Percentiles rank a stretch among this genome's conserved stretches.
phyloP scores from a whole-genome alignment of 2,888 invertebrate species.

The Sinodicranocentrus sp. region DNA sequence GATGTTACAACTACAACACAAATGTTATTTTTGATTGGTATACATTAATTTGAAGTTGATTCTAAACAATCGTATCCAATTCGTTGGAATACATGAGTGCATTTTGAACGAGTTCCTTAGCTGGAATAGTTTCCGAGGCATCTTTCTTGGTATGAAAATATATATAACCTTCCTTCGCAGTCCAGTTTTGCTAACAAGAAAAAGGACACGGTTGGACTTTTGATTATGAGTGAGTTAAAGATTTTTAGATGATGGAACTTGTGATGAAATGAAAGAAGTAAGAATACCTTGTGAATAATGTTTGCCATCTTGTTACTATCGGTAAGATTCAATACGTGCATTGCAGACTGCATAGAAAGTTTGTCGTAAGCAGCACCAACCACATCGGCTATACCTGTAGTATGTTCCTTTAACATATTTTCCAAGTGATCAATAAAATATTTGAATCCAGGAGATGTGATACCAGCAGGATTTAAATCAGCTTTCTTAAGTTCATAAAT shows the following conservation, averaged over 20 bases:
- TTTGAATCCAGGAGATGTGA: conserved; percentile 53
- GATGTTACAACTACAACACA: too few species aligned
- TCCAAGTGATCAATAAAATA: conserved; percentile 66
- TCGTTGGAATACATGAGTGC: conserved; percentile 65
- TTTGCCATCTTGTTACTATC: conserved; percentile 27
- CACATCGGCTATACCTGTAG: conserved; percentile 55
- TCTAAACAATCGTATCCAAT: conserved; percentile 69
- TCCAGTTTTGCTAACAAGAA: conserved; percentile 66
- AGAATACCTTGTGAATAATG: conserved; percentile 50
- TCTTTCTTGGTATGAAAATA: conserved; percentile 50
- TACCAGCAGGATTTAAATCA: conserved; percentile 32
- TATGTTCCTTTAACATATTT: conserved; percentile 49
- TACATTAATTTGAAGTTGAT: too few species aligned
- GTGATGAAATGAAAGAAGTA: too few species aligned
- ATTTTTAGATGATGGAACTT: too few species aligned
- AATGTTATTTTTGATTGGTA: too few species aligned
- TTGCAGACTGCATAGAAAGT: conserved; percentile 19
- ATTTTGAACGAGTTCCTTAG: conserved; percentile 46
- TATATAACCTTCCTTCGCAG: conserved; percentile 38
- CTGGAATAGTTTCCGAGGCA: conserved; percentile 45
- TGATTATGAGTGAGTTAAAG: too few species aligned
- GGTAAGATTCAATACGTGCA: conserved; percentile 47
- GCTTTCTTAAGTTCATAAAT: conserved; percentile 53
- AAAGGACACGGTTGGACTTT: too few species aligned
- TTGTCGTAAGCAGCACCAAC: conserved; percentile 65